Base-by-base conservation (phyloP, 2,797 vertebrate species). In the Decapterus maruadsi region DNA sequence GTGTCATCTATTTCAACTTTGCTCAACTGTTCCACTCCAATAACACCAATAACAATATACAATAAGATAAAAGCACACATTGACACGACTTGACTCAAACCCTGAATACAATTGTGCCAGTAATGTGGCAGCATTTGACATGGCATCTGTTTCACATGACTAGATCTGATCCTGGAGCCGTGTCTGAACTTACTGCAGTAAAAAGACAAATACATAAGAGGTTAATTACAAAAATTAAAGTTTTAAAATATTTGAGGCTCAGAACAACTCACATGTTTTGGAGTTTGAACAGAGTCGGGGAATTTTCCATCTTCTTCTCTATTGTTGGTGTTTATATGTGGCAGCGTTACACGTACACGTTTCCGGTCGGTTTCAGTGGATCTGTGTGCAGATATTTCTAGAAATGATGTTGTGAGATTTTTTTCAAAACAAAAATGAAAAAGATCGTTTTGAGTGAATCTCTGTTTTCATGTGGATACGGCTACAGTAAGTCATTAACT, bases 71-170 rank as follows among this genome's bases (percentile, higher is more conserved):
- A 53, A 64, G 36, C 40, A 8, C 20, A 53, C 6, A 54, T 68
- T 75, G 48, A 69, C 26, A 48, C n/a, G 17, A 43, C 50, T 60
- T 71, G 64, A 72, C 68, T 36, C 6, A 36, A 36, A 36, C 34
- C 34, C 34, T 36, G 7, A 36, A 36, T 60, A 78, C 53, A 77
- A 43, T 19, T 77, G 20, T 14, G 34, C 7, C 34, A 8, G 34
- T 36, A 36, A 36, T 12, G 58, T 64, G 63, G 38, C 75, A 72
- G 45, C 56, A 72, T 82, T 58, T 75, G 80, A 87, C 75, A 78
- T 2, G 34, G 20, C 56, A 17, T 38, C 34, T 36, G 48, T 75
- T 80, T 87, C 77, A 69, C 55, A 65, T 87, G 73, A 74, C 78
- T 50, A 48, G 68, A 40, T 51, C 54, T 55, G 68, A 40, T 51